A percentile compares a stretch with the other conserved stretches of the same genome.
phyloP scores from a whole-genome alignment of 2,888 invertebrate species.

The Sphecodes monilicornis region DNA sequence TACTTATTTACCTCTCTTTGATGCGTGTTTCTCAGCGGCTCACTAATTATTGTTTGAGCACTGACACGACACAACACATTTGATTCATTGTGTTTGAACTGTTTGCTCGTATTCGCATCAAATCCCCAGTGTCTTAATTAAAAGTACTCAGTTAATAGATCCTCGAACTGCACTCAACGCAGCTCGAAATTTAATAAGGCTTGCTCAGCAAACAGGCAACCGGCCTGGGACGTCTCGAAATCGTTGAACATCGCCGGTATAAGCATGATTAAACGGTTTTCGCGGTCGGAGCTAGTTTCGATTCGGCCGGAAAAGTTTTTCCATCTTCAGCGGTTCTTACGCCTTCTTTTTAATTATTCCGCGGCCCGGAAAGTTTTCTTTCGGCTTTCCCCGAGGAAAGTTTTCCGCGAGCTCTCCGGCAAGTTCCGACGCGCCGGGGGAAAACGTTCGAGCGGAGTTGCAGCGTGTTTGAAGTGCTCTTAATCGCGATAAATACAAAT shows the following conservation, averaged over 20 bases:
- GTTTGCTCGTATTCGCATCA: too few species aligned
- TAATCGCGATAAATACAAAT: background rate
- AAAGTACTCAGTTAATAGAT: background rate
- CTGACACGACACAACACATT: too few species aligned
- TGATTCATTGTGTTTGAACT: background rate
- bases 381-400: background rate
- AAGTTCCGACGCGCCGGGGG: background rate
- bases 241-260: background rate
- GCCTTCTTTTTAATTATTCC: constrained; percentile 50
- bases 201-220: background rate
- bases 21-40: too few species aligned
- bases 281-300: background rate
- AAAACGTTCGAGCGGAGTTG: background rate
- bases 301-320: background rate
- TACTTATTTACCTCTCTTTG: too few species aligned
- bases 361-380: constrained; percentile 3
- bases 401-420: background rate
- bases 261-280: constrained; percentile 5
- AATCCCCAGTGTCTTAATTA: too few species aligned
- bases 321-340: constrained; percentile 12
- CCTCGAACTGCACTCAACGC: background rate
- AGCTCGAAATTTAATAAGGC: background rate
- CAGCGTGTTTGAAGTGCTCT: constrained; percentile 6
- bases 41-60: too few species aligned
- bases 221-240: background rate